Evolutionary conservation across 2,797 vertebrate species (phyloP).

Genomic region (Nannoperca obscura): DNA sequence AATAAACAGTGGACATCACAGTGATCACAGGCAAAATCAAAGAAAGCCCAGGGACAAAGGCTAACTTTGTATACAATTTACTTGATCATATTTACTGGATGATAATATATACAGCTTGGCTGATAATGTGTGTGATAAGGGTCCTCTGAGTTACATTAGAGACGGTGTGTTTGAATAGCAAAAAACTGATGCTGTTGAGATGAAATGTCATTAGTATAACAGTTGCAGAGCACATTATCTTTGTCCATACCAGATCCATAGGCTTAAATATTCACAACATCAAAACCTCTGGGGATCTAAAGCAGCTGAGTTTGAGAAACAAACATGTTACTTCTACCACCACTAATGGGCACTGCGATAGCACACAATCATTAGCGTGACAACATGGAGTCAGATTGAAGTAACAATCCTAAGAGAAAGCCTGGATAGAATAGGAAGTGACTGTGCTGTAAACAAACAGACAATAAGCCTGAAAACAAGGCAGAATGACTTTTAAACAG

Average conservation of each 20-base stretch:
- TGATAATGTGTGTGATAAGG: neutral
- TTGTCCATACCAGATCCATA: constrained; percentile 39
- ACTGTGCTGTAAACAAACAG: constrained; percentile 34
- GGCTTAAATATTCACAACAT: constrained; percentile 50
- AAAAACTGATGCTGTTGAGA: neutral
- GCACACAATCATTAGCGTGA: constrained; percentile 70
- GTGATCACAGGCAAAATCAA: neutral
- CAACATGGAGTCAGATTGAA: constrained; percentile 44
- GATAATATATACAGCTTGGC: too few relatives aligned
- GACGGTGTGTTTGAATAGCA: neutral
- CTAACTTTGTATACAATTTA: neutral
- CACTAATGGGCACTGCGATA: constrained; percentile 44
- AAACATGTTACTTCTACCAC: constrained; percentile 52
- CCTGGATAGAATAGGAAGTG: neutral
- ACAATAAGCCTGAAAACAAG: constrained; percentile 24
- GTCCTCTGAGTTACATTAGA: neutral
- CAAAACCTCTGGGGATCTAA: constrained; percentile 60
- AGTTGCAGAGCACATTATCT: constrained; percentile 14
- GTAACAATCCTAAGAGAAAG: constrained; percentile 21
- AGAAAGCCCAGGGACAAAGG: constrained; percentile 1
- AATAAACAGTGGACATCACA: neutral
- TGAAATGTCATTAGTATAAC: constrained; percentile 6
- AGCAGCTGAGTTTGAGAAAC: constrained; percentile 45
- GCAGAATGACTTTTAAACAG: constrained; percentile 7
- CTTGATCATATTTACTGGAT: neutral